Evolutionary conservation across 2,113 vertebrate species (phyloP).

Genomic region (Aphyosemion australe): DNA sequence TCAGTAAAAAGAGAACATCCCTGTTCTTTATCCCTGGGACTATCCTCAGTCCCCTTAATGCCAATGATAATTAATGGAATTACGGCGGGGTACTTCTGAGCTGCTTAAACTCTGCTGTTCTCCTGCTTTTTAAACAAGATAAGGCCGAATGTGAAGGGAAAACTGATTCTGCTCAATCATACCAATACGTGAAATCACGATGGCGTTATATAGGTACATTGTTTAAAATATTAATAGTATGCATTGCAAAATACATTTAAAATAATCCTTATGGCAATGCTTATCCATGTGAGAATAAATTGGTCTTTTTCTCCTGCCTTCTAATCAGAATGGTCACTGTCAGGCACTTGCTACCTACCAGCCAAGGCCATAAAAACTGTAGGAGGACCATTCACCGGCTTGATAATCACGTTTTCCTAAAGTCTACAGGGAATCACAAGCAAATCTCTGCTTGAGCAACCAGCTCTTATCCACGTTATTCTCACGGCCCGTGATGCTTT

Average conservation of each 20-base stretch:
- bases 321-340: slow-evolving; percentile 21
- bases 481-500: too few species aligned
- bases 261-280: not conserved
- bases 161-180: too few species aligned
- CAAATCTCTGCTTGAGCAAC: slow-evolving; percentile 60
- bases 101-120: slow-evolving; percentile 72
- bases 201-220: not conserved
- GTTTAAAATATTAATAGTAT: slow-evolving; percentile 22
- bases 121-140: slow-evolving; percentile 58
- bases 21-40: slow-evolving; percentile 51
- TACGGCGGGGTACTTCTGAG: slow-evolving; percentile 69
- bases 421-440: slow-evolving; percentile 52
- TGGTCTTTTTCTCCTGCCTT: slow-evolving; percentile 23
- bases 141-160: slow-evolving; percentile 21
- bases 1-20: slow-evolving; percentile 66
- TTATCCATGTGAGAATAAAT: slow-evolving; percentile 6
- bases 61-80: slow-evolving; percentile 78
- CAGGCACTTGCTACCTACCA: slow-evolving; percentile 41
- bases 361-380: slow-evolving; percentile 50
- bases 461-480: too few species aligned
- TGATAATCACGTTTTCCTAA: slow-evolving; percentile 65
- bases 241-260: slow-evolving; percentile 7
- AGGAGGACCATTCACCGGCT: slow-evolving; percentile 43
- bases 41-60: slow-evolving; percentile 73
- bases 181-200: too few species aligned